Percentiles rank a stretch among this genome's conserved stretches.
phyloP scores from a whole-genome alignment of 2,797 vertebrate species.

The Loris lydekkerianus region DNA sequence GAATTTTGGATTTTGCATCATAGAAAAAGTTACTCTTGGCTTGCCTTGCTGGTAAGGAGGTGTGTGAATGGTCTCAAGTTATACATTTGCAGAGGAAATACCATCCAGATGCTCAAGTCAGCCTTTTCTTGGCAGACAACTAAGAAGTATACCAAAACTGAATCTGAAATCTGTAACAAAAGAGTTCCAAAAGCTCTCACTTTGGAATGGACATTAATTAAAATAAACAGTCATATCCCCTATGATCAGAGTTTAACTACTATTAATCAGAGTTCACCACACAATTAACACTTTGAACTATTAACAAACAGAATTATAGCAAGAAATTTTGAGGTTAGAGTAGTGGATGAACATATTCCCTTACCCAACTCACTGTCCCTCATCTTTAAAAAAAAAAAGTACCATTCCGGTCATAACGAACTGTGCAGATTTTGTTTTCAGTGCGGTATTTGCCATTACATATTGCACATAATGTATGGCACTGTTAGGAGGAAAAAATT shows the following conservation, averaged over 20 bases:
- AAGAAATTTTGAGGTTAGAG: constrained; percentile 74
- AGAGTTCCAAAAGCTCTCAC: constrained; percentile 77
- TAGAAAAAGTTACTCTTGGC: constrained; percentile 85
- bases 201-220: constrained; percentile 80
- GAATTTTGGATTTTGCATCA: constrained; percentile 80
- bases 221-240: constrained; percentile 65
- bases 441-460: constrained; percentile 89
- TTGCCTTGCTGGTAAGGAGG: constrained; percentile 87
- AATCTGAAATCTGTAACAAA: constrained; percentile 76
- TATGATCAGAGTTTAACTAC: constrained; percentile 74
- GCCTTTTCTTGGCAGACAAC: constrained; percentile 87
- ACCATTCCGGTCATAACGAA: constrained; percentile 86
- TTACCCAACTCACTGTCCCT: constrained; percentile 14
- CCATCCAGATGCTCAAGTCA: constrained; percentile 90
- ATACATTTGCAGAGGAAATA: constrained; percentile 89
- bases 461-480: constrained; percentile 92
- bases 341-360: constrained; percentile 64
- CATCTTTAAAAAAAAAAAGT: constrained; percentile 69
- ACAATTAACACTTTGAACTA: constrained; percentile 86
- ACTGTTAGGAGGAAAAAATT: constrained; percentile 91
- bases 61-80: constrained; percentile 87
- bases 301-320: constrained; percentile 74
- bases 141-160: constrained; percentile 69
- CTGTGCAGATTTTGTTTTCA: constrained; percentile 88
- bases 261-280: constrained; percentile 81